Conservation (phyloP, 2,113 vertebrate species). For the Machaerirhynchus nigripectus region DNA sequence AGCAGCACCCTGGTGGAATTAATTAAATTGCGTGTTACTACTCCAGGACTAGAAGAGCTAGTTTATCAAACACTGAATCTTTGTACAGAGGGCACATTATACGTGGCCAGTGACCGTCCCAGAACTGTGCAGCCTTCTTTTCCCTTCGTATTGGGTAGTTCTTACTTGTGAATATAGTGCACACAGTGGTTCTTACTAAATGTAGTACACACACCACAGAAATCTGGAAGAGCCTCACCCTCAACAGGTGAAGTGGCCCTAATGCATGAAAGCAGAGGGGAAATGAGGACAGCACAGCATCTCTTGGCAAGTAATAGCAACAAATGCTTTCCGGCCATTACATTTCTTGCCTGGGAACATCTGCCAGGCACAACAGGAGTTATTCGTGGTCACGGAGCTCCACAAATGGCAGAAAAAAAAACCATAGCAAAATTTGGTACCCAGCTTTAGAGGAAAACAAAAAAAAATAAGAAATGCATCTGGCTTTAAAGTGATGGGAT, state of each 20-base stretch:
- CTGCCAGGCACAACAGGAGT: background rate
- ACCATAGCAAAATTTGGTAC: background rate
- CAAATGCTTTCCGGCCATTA: background rate
- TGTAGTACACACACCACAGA: rapidly evolving
- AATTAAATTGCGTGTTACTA: background rate
- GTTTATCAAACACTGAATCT: background rate
- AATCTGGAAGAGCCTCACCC: background rate
- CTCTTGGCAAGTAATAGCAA: background rate
- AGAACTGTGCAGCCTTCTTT: background rate
- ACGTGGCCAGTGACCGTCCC: background rate
- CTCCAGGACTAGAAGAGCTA: background rate
- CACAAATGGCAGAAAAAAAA: background rate
- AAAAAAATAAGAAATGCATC: background rate
- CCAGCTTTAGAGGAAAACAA: background rate
- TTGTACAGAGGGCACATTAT: background rate
- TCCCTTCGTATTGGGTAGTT: background rate
- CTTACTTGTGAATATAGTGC: background rate
- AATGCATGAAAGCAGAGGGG: background rate
- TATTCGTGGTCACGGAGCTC: background rate
- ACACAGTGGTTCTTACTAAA: too few relatives aligned
- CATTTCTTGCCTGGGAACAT: background rate
- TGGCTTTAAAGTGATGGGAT: background rate
- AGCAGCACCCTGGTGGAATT: background rate
- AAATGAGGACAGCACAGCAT: background rate
- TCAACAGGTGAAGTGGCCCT: background rate